A percentile compares a stretch with the other conserved stretches of the same genome.
Evolutionary conservation across 2,113 vertebrate species (phyloP).

Genomic region (Thunnus thynnus): DNA sequence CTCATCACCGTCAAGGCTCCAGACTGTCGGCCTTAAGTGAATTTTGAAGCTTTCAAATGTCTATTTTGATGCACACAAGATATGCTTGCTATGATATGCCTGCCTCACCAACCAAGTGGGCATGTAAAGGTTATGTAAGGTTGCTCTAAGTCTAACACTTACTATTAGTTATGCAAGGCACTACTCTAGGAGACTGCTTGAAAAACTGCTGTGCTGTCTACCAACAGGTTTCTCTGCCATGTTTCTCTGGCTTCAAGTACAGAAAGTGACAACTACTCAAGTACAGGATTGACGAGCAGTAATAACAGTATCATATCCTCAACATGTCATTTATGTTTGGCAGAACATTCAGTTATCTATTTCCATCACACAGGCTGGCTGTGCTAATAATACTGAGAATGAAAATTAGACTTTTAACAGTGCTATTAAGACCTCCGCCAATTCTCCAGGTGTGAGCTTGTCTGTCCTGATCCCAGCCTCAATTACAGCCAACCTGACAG

Average conservation of each 20-base stretch:
- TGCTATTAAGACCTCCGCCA: not conserved
- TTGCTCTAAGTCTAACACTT: slow-evolving; percentile 20
- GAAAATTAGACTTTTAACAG: slow-evolving; percentile 10
- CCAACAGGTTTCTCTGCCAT: slow-evolving; percentile 56
- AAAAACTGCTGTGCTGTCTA: slow-evolving; percentile 36
- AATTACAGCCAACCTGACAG: slow-evolving; percentile 16
- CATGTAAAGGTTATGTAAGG: slow-evolving; percentile 48
- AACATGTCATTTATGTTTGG: slow-evolving; percentile 4
- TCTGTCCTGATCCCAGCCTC: slow-evolving; percentile 38
- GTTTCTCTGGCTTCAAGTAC: slow-evolving; percentile 26
- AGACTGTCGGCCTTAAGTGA: slow-evolving; percentile 36
- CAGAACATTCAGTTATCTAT: slow-evolving; percentile 26
- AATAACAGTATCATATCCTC: slow-evolving; percentile 23
- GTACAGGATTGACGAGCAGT: not conserved
- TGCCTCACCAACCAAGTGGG: slow-evolving; percentile 27
- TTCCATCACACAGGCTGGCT: not conserved
- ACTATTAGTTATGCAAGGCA: slow-evolving; percentile 26
- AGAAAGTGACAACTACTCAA: slow-evolving; percentile 11
- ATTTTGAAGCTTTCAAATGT: slow-evolving; percentile 52
- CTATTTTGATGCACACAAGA: slow-evolving; percentile 57
- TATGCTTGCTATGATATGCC: slow-evolving; percentile 44
- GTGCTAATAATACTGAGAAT: not conserved
- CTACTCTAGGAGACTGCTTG: slow-evolving; percentile 4
- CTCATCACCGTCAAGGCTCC: slow-evolving; percentile 64
- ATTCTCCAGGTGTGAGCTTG: slow-evolving; percentile 29